phyloP scores from a whole-genome alignment of 1,140 invertebrate genomes.

The Lucilia sericata region DNA sequence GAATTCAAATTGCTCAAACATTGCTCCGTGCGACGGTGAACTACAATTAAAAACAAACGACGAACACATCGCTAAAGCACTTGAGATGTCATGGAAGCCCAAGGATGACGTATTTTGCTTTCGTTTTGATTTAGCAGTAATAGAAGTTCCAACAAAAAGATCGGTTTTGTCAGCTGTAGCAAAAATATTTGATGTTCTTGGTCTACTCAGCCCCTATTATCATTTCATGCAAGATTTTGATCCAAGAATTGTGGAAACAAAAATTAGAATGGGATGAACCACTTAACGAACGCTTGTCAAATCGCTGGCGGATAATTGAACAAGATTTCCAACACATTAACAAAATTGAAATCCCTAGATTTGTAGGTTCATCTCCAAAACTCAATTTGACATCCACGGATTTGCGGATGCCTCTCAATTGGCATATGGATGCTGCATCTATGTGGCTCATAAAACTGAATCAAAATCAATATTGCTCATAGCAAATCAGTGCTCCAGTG shows the following conservation, averaged over 20 bases:
- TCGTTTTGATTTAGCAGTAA: not conserved
- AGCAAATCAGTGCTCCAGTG: not conserved
- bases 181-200: not conserved
- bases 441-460: not conserved
- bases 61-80: not conserved
- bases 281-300: not conserved
- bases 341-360: constrained; percentile 8
- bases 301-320: not conserved
- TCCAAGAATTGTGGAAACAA: not conserved
- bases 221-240: not conserved
- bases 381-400: not conserved
- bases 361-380: not conserved
- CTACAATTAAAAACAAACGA: not conserved
- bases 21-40: not conserved
- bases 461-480: not conserved
- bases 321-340: not conserved
- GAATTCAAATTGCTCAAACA: not conserved
- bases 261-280: not conserved
- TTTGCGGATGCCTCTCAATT: constrained; percentile 14
- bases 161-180: not conserved
- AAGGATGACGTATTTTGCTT: not conserved
- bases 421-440: not conserved
- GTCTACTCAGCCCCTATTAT: not conserved
- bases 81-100: not conserved
- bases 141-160: not conserved